phyloP scores from a whole-genome alignment of 2,888 invertebrate species.

The Cynaeus angustus region DNA sequence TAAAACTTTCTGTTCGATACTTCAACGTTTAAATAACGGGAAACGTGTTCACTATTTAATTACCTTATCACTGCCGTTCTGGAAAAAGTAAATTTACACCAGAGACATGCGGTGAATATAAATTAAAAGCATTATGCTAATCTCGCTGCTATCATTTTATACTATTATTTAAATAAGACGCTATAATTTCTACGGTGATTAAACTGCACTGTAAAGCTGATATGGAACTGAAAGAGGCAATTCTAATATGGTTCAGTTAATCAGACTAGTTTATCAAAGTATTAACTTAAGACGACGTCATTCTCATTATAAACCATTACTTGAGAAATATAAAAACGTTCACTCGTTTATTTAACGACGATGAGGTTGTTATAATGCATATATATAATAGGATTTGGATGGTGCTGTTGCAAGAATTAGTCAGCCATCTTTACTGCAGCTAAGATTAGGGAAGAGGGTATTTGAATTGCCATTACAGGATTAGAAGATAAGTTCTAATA shows the following conservation, averaged over 20 bases:
- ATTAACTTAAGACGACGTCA: slow-evolving; percentile 7
- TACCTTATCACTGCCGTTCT: neutral
- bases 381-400: no score
- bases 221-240: neutral
- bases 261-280: slow-evolving; percentile 8
- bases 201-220: slow-evolving; percentile 15
- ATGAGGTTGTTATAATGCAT: no score
- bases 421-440: neutral
- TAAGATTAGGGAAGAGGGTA: slow-evolving; percentile 2
- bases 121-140: slow-evolving; percentile 21
- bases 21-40: neutral
- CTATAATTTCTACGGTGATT: slow-evolving; percentile 22
- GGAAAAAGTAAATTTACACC: slow-evolving; percentile 17
- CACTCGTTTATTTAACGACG: no score
- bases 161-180: slow-evolving; percentile 30
- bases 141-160: slow-evolving; percentile 6
- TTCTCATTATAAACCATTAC: slow-evolving; percentile 1
- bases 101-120: slow-evolving; percentile 20
- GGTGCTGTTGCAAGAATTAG: neutral
- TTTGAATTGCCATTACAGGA: slow-evolving; percentile 10
- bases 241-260: slow-evolving; percentile 21
- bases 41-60: neutral
- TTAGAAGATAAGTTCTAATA: slow-evolving; percentile 1
- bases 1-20: neutral
- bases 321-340: neutral